A percentile compares a stretch with the other conserved stretches of the same genome.
Evolutionary conservation across 1,140 invertebrate species (phyloP).

Genomic region (Galleria mellonella): DNA sequence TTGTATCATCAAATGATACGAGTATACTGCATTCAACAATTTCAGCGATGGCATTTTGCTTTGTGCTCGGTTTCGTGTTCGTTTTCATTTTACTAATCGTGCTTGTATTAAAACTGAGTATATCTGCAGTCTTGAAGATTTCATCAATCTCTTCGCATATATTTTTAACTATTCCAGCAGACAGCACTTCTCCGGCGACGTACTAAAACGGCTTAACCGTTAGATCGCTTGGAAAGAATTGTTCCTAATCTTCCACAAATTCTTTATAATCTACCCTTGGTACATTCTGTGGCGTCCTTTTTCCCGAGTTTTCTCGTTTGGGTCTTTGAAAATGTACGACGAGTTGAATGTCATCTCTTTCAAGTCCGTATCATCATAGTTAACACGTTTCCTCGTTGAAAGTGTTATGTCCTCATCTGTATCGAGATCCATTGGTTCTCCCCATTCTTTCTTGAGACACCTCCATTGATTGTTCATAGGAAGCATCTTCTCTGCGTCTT

Average conservation of each 20-base stretch:
- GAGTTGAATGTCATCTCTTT: constrained; percentile 50
- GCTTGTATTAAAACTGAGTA: constrained; percentile 33
- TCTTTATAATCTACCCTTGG: constrained; percentile 42
- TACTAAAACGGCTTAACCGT: constrained; percentile 28
- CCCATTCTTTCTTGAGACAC: constrained; percentile 49
- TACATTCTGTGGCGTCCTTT: constrained; percentile 32
- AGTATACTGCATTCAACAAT: constrained; percentile 50
- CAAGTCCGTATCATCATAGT: constrained; percentile 39
- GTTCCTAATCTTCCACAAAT: constrained; percentile 35
- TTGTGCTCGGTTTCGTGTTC: too few relatives aligned
- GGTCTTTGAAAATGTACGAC: constrained; percentile 45
- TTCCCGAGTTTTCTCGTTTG: constrained; percentile 34
- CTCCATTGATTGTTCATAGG: constrained; percentile 51
- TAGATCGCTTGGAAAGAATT: background rate
- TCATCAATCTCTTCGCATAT: constrained; percentile 55
- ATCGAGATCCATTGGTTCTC: constrained; percentile 49
- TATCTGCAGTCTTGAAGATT: constrained; percentile 58
- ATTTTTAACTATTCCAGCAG: constrained; percentile 46
- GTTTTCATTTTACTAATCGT: constrained; percentile 28
- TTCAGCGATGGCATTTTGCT: constrained; percentile 28
- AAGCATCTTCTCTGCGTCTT: constrained; percentile 44
- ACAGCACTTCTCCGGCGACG: constrained; percentile 43
- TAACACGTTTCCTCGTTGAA: constrained; percentile 28
- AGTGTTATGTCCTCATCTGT: constrained; percentile 37
- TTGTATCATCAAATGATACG: constrained; percentile 52